Percentiles rank a stretch among this genome's conserved stretches.
phyloP scores from a whole-genome alignment of 2,888 invertebrate genomes.

The Agrochola lychnidis region DNA sequence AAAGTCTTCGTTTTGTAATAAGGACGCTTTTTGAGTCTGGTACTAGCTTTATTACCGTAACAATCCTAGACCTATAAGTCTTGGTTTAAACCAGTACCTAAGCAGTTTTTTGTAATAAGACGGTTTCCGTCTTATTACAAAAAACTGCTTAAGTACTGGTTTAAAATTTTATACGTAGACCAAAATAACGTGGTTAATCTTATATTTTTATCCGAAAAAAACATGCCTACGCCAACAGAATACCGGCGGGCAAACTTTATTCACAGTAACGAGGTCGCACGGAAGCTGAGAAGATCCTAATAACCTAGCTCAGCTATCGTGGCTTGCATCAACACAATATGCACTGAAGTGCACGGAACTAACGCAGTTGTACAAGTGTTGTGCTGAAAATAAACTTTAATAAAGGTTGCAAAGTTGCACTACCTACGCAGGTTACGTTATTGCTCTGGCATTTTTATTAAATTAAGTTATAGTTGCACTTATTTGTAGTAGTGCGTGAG shows the following conservation, averaged over 20 bases:
- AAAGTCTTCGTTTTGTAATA: too few species aligned
- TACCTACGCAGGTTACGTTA: not conserved
- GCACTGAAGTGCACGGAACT: slow-evolving; percentile 8
- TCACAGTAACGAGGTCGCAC: slow-evolving; percentile 35
- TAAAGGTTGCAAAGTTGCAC: not conserved
- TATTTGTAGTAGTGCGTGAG: not conserved
- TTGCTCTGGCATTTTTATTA: not conserved
- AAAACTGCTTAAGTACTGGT: too few species aligned
- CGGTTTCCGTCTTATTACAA: too few species aligned
- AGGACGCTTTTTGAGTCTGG: too few species aligned
- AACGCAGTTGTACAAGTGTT: not conserved
- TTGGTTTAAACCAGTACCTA: too few species aligned
- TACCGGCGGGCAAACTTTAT: slow-evolving; percentile 19
- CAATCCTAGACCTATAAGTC: too few species aligned
- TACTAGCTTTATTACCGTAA: too few species aligned
- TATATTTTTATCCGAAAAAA: slow-evolving; percentile 5
- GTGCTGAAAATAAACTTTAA: not conserved
- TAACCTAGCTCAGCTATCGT: slow-evolving; percentile 15
- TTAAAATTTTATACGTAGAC: not conserved
- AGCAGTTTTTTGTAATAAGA: too few species aligned
- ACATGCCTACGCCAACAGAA: not conserved
- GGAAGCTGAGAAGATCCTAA: slow-evolving; percentile 21
- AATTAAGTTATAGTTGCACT: not conserved
- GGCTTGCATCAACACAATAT: slow-evolving; percentile 21
- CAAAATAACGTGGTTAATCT: not conserved